Evolutionary conservation across 2,113 vertebrate genomes (phyloP).

Genomic region (Cranoglanis bouderius): DNA sequence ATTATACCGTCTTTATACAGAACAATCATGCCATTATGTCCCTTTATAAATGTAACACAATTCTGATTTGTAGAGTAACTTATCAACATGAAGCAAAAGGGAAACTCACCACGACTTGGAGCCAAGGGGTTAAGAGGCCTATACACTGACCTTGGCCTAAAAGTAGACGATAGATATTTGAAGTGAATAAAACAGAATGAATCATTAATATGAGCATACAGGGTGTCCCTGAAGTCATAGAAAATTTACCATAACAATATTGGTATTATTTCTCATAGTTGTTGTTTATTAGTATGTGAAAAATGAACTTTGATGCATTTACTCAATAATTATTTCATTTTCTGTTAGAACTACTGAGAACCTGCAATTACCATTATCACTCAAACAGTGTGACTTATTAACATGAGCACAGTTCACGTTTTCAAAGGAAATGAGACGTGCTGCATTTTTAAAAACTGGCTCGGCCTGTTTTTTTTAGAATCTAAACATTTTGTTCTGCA

Average conservation of each 20-base stretch:
- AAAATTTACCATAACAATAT: neutral
- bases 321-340: neutral
- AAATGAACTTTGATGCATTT: neutral
- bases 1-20: neutral
- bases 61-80: neutral
- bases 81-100: neutral
- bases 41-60: neutral
- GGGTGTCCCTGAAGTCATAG: too few relatives aligned
- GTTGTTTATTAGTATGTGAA: too few relatives aligned
- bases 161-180: neutral
- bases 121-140: constrained; percentile 92
- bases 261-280: neutral
- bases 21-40: neutral
- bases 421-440: neutral
- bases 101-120: constrained; percentile 80
- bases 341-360: too few relatives aligned
- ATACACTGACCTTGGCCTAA: constrained; percentile 93
- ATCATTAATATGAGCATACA: neutral
- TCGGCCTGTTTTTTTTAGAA: neutral
- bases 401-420: neutral
- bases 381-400: neutral
- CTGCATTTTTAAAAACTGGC: neutral
- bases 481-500: neutral
- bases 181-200: neutral
- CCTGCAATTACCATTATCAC: neutral